Evolutionary conservation across 2,113 vertebrate genomes (phyloP).

Genomic region (Leiothrix lutea): DNA sequence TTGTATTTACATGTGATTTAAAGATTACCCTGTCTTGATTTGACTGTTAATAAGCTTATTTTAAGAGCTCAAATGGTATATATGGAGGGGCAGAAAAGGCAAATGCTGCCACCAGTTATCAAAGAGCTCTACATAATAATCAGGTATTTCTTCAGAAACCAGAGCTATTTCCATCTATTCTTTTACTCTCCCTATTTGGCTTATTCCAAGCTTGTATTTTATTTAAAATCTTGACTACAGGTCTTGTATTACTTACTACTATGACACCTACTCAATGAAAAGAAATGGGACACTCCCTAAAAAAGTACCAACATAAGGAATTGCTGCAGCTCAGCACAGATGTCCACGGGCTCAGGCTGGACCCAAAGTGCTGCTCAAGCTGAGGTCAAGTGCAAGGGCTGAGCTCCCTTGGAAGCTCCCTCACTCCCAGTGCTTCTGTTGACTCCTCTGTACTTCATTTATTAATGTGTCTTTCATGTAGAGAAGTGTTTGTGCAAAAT

Average conservation of each 20-base stretch:
- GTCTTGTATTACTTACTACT: background rate
- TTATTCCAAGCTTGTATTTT: background rate
- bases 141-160: background rate
- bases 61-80: background rate
- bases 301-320: background rate
- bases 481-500: background rate
- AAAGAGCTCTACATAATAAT: background rate
- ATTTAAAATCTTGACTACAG: background rate
- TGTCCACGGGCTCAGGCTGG: background rate
- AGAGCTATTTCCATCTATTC: background rate
- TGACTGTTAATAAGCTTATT: constrained; percentile 43
- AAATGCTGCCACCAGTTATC: background rate
- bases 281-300: background rate
- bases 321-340: background rate
- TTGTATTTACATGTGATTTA: constrained; percentile 27
- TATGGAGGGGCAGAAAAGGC: background rate
- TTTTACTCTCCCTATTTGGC: background rate
- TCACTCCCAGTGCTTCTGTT: background rate
- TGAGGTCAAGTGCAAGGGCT: background rate
- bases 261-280: background rate
- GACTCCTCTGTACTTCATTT: background rate
- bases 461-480: background rate
- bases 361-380: background rate
- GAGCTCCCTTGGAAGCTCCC: background rate
- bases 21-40: constrained; percentile 22